Percentiles rank a stretch among this genome's conserved stretches.
These are phyloP conservation scores for Mesorhabditis spiculigera DNA, from an alignment of 2,888 invertebrate species.

Conservation along the genomic window DNA sequence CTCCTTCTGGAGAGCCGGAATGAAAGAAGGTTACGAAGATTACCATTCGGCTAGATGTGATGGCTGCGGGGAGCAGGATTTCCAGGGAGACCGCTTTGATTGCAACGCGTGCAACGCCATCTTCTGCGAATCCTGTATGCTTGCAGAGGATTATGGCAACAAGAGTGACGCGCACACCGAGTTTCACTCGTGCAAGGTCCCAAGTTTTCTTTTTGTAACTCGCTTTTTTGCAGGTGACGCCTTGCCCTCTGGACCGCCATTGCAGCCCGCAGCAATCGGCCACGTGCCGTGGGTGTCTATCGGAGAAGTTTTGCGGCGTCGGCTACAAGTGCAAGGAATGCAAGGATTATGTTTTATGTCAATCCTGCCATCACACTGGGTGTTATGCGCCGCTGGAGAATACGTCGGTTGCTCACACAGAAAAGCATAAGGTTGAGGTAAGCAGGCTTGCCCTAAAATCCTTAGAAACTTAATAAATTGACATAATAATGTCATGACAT, in stretches of 20 bases:
- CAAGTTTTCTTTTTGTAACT: too few species aligned
- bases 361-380: neutral
- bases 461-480: too few species aligned
- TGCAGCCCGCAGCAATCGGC: neutral
- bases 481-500: too few species aligned
- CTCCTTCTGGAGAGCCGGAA: too few species aligned
- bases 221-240: neutral
- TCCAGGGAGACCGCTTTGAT: constrained; percentile 1
- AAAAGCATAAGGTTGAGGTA: neutral
- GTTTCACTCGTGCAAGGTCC: neutral
- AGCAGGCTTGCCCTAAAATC: neutral
- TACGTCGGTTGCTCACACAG: neutral
- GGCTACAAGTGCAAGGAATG: neutral
- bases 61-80: neutral
- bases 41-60: neutral
- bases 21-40: neutral
- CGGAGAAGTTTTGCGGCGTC: neutral
- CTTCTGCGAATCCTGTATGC: neutral
- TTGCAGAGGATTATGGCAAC: neutral
- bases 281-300: neutral
- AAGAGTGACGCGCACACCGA: neutral
- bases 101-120: neutral
- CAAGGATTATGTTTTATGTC: neutral
- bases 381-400: neutral
- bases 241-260: neutral